Evolutionary conservation across 2,888 invertebrate species (phyloP).

Genomic region (Platypus cylindrus): DNA sequence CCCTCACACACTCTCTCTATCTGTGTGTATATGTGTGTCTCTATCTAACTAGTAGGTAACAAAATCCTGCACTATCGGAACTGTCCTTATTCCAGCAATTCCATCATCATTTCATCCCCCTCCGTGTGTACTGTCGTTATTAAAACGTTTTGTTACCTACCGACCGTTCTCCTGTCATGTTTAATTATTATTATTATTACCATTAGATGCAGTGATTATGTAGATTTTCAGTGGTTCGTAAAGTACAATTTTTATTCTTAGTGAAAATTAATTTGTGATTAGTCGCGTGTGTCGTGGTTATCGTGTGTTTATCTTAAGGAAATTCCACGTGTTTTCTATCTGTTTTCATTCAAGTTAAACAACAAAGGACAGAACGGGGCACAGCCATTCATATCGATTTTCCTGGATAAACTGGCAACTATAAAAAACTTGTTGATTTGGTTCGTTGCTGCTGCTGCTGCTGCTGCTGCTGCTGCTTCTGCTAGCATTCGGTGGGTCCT

Average conservation of each 20-base stretch:
- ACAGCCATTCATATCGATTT: conserved; percentile 38
- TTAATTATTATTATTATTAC: too few relatives aligned
- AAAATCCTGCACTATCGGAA: conserved; percentile 21
- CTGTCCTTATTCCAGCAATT: conserved; percentile 15
- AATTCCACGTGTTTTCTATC: conserved; percentile 29
- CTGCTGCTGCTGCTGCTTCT: conserved; percentile 12
- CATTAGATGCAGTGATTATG: too few relatives aligned
- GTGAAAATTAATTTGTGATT: too few relatives aligned
- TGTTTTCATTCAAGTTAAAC: conserved; percentile 31
- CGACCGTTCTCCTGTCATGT: too few relatives aligned
- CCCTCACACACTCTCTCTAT: too few relatives aligned
- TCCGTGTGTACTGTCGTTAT: conserved; percentile 5
- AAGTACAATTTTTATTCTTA: too few relatives aligned
- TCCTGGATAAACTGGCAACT: conserved; percentile 35
- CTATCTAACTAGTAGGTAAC: conserved; percentile 25
- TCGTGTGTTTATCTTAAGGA: conserved; percentile 8
- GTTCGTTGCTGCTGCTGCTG: conserved; percentile 19
- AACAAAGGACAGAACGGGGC: conserved; percentile 36
- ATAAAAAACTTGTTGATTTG: conserved; percentile 43
- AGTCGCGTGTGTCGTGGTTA: not conserved
- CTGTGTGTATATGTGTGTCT: too few relatives aligned
- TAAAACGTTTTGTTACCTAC: too few relatives aligned
- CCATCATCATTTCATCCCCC: too few relatives aligned
- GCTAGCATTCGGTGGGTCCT: too few relatives aligned
- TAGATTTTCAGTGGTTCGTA: too few relatives aligned